Conservation (phyloP, 2,888 invertebrate genomes). For the Antheraea yamamai region DNA sequence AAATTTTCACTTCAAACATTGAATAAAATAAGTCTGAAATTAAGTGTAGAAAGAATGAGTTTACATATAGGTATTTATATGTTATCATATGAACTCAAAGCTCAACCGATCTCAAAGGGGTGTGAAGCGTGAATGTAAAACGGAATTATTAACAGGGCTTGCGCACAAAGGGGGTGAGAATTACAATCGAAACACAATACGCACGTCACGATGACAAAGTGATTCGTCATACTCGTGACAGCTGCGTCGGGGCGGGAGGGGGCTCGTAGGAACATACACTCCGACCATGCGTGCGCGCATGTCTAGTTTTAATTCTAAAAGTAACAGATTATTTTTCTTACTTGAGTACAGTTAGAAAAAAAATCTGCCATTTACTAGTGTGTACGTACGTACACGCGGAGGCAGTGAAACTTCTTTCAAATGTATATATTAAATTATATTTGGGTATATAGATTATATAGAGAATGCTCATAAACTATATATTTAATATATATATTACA, state of each 20-base stretch:
- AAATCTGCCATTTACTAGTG: not conserved
- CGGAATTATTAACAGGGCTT: slow-evolving; percentile 21
- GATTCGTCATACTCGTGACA: slow-evolving; percentile 78
- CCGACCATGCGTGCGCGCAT: slow-evolving; percentile 36
- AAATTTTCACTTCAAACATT: no score
- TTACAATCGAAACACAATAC: slow-evolving; percentile 66
- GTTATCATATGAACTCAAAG: slow-evolving; percentile 1
- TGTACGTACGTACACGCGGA: no score
- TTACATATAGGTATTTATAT: not conserved
- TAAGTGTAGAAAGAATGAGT: not conserved
- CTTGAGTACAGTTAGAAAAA: not conserved
- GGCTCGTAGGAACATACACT: not conserved
- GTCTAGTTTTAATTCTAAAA: not conserved
- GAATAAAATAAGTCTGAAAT: not conserved
- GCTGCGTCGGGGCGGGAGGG: slow-evolving; percentile 58
- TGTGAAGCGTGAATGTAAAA: slow-evolving; percentile 17
- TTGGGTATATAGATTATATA: no score
- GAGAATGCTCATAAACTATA: no score
- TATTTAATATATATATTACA: no score
- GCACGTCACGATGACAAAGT: slow-evolving; percentile 77
- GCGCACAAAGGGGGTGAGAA: slow-evolving; percentile 69
- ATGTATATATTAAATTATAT: no score
- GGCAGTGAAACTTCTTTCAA: no score
- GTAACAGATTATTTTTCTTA: not conserved
- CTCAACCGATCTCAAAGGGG: slow-evolving; percentile 11